Evolutionary conservation across 1,140 invertebrate genomes (phyloP).

Genomic region (Chelonus insularis): DNA sequence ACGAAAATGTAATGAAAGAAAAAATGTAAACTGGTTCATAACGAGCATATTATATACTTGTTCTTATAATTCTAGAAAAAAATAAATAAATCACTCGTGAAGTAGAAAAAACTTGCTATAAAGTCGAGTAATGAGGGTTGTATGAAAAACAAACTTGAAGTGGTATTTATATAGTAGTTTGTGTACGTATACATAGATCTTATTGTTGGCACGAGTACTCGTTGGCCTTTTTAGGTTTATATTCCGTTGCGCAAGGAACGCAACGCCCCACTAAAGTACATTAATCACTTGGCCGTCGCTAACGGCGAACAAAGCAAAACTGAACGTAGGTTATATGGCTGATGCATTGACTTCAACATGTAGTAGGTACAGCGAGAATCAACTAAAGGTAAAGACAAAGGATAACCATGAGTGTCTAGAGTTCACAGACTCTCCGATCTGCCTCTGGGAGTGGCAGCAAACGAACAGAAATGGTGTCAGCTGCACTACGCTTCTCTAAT

Average conservation of each 20-base stretch:
- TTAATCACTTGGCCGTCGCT: conserved; percentile 6
- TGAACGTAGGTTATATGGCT: not conserved
- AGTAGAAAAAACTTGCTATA: not conserved
- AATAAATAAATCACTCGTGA: not conserved
- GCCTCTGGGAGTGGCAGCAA: conserved; percentile 11
- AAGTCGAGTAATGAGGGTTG: not conserved
- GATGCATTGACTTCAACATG: conserved; percentile 1
- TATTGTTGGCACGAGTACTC: not conserved
- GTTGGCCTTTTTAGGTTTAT: conserved; percentile 3
- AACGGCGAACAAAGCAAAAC: conserved; percentile 6
- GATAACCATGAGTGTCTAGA: conserved; percentile 10
- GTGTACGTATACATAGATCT: not conserved
- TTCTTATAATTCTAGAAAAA: not conserved
- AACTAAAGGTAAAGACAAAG: conserved; percentile 10
- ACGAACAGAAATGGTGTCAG: conserved; percentile 11
- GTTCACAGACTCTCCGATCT: conserved; percentile 8
- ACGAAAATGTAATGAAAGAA: not conserved
- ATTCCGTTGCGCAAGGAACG: not conserved
- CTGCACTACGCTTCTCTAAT: conserved; percentile 3
- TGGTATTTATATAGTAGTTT: conserved; percentile 1
- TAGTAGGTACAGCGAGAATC: not conserved
- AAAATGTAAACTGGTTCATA: not conserved
- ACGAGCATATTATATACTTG: not conserved
- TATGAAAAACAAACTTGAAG: not conserved
- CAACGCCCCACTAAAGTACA: conserved; percentile 1